These are phyloP conservation scores for Coleophora flavipennella DNA, from an alignment of 2,888 invertebrate genomes.

Conservation along the genomic window DNA sequence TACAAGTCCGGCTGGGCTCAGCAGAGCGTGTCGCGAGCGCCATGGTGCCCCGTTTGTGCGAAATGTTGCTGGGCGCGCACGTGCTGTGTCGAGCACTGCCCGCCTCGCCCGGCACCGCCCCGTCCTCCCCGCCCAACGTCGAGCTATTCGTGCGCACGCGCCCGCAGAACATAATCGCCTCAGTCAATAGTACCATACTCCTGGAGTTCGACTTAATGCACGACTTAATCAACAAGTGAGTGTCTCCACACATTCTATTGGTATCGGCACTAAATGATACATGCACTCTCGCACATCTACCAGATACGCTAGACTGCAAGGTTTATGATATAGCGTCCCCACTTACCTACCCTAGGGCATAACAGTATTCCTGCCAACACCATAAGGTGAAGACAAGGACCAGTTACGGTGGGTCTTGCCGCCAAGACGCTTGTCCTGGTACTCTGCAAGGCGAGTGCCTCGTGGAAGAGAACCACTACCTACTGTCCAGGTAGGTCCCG, in stretches of 20 bases:
- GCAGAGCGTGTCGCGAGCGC: slow-evolving; percentile 65
- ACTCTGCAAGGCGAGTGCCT: too few species aligned
- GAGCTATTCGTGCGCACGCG: slow-evolving; percentile 80
- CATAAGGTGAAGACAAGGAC: too few species aligned
- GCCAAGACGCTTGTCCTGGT: too few species aligned
- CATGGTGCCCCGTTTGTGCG: slow-evolving; percentile 72
- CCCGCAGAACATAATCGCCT: slow-evolving; percentile 75
- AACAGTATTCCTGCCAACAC: too few species aligned
- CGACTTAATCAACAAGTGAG: slow-evolving; percentile 62
- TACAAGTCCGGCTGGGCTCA: slow-evolving; percentile 70
- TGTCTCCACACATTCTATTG: slow-evolving; percentile 4
- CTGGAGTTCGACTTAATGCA: slow-evolving; percentile 73
- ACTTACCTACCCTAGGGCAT: too few species aligned
- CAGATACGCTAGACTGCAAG: too few species aligned
- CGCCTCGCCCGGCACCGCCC: slow-evolving; percentile 20
- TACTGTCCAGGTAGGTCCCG: too few species aligned
- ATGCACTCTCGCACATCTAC: too few species aligned
- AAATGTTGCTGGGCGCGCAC: slow-evolving; percentile 67
- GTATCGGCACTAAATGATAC: too few species aligned
- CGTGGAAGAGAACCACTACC: too few species aligned
- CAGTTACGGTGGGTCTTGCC: too few species aligned
- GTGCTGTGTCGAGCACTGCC: slow-evolving; percentile 57
- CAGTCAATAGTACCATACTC: slow-evolving; percentile 79
- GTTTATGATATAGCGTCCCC: too few species aligned
- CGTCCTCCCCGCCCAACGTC: slow-evolving; percentile 63